A percentile compares a stretch with the other conserved stretches of the same genome.
These are phyloP conservation scores for Hipparchia semele DNA, from an alignment of 2,888 invertebrate genomes.

Conservation along the genomic window DNA sequence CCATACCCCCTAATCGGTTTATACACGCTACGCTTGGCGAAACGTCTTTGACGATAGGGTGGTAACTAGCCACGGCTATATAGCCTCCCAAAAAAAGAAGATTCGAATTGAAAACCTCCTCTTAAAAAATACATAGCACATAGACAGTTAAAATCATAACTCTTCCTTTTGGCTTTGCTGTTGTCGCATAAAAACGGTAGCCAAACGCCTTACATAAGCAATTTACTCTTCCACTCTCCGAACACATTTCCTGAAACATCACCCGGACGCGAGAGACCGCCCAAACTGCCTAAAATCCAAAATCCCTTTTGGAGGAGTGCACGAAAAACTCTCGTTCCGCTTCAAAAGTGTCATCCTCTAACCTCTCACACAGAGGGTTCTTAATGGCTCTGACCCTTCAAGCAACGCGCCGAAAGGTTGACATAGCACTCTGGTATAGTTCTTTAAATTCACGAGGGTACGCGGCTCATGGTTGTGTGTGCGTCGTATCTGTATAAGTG, in stretches of 20 bases:
- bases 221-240: neutral
- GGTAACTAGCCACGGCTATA: too few relatives aligned
- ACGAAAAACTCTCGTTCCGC: conserved; percentile 13
- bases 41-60: too few relatives aligned
- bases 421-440: neutral
- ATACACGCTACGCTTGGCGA: too few relatives aligned
- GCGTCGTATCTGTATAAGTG: too few relatives aligned
- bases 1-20: too few relatives aligned
- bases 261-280: neutral
- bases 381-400: neutral
- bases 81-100: too few relatives aligned
- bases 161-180: neutral
- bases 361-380: neutral
- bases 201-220: neutral
- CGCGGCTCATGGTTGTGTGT: too few relatives aligned
- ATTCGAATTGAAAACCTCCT: too few relatives aligned
- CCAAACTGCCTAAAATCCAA: conserved; percentile 3
- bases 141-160: too few relatives aligned
- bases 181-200: neutral
- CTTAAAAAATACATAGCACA: too few relatives aligned
- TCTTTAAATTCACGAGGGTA: too few relatives aligned
- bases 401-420: neutral
- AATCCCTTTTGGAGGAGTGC: conserved; percentile 1
- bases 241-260: neutral
- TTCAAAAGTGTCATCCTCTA: conserved; percentile 6